Evolutionary conservation across 2,797 vertebrate genomes (phyloP), one percentile per base, ranked within the genome.

Genomic region (Podarcis lilfordi): DNA sequence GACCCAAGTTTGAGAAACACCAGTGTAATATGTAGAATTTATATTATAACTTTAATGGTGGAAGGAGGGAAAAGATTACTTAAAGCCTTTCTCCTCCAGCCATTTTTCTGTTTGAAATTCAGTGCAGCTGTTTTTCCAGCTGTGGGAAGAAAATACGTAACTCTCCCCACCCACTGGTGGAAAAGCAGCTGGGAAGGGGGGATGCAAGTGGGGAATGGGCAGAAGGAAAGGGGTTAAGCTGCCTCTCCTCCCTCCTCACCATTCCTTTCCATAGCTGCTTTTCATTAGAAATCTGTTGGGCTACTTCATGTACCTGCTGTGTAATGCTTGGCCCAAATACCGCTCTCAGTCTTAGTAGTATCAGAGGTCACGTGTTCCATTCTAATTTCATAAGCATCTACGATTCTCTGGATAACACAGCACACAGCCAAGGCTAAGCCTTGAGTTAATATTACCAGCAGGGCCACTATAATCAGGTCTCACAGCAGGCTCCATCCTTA

Each of bases 391-490:
- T 59, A 55, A 80, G 45, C 45, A 74, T 27, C 45, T 59, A 80
- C 15, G 29, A 25, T 59, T 71, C 5, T 80, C 37, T 59, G 50
- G 59, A 80, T 61, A 86, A 80, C 17, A 50, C n/a, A 87, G 27
- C n/a, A 32, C 23, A 32, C 9, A 11, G 13, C 32, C 68, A 66
- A 75, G 19, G n/a, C 59, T 82, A 87, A 64, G 29, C n/a, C 32
- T 82, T 80, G 64, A 45, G 84, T 43, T 84, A 37, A 0, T 64
- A 61, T 86, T 86, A 89, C 71, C 32, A 85, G 87, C 35, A 85
- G 91, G 71, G 82, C 89, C 85, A 50, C 84, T 80, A 91, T 74
- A 64, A 61, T 17, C 35, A 37, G 2, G 23, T 78, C 23, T 77
- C 37, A 2, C 66, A 27, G 78, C 0, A 0, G 71, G 50, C 0